These are phyloP conservation scores for Dioctria rufipes DNA, from an alignment of 2,888 invertebrate species.

Conservation along the genomic window DNA sequence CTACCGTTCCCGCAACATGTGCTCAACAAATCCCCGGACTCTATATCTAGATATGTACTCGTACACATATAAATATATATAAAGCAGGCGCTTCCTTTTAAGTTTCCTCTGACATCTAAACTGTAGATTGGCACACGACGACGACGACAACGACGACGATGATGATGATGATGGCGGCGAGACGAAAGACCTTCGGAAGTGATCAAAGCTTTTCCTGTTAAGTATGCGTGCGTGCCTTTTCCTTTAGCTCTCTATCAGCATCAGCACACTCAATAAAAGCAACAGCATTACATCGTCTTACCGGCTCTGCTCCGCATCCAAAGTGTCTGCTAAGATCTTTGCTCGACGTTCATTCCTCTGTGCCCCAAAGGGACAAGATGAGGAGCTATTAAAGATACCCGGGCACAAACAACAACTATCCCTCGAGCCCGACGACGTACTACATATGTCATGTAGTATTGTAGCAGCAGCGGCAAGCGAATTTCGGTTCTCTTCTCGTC, in stretches of 20 bases:
- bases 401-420: constrained; percentile 22
- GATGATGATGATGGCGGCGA: background rate
- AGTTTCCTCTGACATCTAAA: constrained; percentile 28
- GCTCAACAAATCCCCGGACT: constrained; percentile 15
- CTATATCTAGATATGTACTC: background rate
- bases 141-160: too few species aligned
- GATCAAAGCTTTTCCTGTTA: constrained; percentile 50
- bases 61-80: too few species aligned
- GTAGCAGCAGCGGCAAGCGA: too few species aligned
- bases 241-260: background rate
- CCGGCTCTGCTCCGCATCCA: constrained; percentile 15
- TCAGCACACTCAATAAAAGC: too few species aligned
- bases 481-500: constrained; percentile 27
- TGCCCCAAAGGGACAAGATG: constrained; percentile 31
- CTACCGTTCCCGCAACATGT: constrained; percentile 24
- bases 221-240: constrained; percentile 33
- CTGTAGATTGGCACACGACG: constrained; percentile 18
- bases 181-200: constrained; percentile 51
- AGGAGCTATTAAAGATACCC: constrained; percentile 22
- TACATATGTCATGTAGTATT: constrained; percentile 32
- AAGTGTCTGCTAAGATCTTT: constrained; percentile 16
- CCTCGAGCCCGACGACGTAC: background rate
- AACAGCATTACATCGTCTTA: background rate
- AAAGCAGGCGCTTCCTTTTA: constrained; percentile 12
- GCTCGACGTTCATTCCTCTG: background rate